Evolutionary conservation across 2,888 invertebrate genomes (phyloP).

Genomic region (Lepetodrilus schrolli): DNA sequence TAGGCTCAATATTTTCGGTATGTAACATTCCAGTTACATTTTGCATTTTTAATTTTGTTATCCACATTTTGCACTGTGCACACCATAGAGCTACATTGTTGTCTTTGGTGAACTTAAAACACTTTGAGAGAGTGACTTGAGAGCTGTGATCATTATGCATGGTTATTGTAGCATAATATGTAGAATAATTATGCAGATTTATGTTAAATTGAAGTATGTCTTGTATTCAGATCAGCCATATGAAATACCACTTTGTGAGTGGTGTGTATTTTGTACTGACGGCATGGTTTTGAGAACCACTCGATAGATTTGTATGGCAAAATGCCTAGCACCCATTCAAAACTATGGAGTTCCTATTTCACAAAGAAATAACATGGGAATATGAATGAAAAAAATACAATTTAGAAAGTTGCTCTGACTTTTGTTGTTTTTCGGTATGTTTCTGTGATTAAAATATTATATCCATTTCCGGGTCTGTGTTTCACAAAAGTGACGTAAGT

Average conservation of each 20-base stretch:
- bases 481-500: too few species aligned
- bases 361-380: background rate
- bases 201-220: constrained; percentile 20
- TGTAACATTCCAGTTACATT: too few species aligned
- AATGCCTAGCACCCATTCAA: background rate
- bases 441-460: too few species aligned
- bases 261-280: constrained; percentile 17
- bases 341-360: background rate
- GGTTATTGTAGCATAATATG: constrained; percentile 34
- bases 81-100: background rate
- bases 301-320: background rate
- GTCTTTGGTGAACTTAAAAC: background rate
- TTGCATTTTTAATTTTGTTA: background rate
- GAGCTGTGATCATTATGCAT: constrained; percentile 34
- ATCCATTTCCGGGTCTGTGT: too few species aligned
- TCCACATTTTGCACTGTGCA: background rate
- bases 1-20: too few species aligned
- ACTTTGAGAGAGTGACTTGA: constrained; percentile 24
- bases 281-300: background rate
- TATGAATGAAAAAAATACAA: background rate
- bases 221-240: constrained; percentile 17
- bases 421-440: background rate
- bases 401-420: background rate
- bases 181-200: constrained; percentile 30
- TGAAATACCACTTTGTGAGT: background rate